Base-by-base conservation (phyloP, 2,797 vertebrate genomes). In the Geotrypetes seraphini region DNA sequence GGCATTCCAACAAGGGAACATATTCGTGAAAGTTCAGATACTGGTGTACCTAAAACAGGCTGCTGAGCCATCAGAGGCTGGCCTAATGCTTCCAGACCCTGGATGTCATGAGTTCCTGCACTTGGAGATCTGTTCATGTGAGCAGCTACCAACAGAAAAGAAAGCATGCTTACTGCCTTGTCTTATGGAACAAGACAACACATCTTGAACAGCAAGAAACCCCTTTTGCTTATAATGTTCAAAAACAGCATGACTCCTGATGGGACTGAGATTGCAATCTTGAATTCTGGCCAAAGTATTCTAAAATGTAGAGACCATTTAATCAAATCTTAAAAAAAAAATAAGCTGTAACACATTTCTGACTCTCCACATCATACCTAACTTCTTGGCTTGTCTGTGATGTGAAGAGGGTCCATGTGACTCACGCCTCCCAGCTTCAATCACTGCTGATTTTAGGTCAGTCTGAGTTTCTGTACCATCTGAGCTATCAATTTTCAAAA, bases 401-500 rank as follows among this genome's bases (percentile, higher is more conserved):
- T 78, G 88, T 63, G 65, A 74, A 25, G 81, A 71, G 48, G 80
- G 57, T 40, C 57, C 68, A 10, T 43, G 64, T 10, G 63, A 44
- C 40, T 72, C 66, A 19, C 60, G 54, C 30, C 66, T 61, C 47
- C 47, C 55, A 29, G 47, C 33, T 48, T 70, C 66, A 40, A 44
- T 46, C 36, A 55, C 26, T 66, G 41, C 68, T 5, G 32, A 60
- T 27, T 71, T 78, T 13, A 33, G 25, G 45, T 78, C 71, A 24
- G 60, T 79, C 26, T 57, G 75, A 18, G 54, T 56, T 43, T 78
- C 83, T 58, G 46, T 29, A 33, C 57, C 12, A 47, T 79, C 82
- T 21, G 81, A 59, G 20, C 78, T 47, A 55, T 97, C 92, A 28
- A 98, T 98, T 77, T 98, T 98, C 36, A 98, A 75, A 80, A 98